Evolutionary conservation across 2,888 invertebrate genomes (phyloP).

Genomic region (Trichopoda pennipes): DNA sequence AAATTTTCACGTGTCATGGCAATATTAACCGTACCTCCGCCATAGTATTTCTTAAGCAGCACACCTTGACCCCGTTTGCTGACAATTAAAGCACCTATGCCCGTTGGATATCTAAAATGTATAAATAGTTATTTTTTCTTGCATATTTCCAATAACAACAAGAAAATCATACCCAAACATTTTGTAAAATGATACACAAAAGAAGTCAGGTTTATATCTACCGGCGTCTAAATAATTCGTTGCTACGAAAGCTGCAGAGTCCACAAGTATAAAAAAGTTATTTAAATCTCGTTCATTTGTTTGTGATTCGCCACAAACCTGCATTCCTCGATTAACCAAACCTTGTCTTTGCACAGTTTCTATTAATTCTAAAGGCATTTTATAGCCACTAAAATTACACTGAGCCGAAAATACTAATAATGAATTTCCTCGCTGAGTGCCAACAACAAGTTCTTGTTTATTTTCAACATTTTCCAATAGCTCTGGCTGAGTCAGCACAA

Average conservation of each 20-base stretch:
- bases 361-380: slow-evolving; percentile 91
- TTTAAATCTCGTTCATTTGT: slow-evolving; percentile 69
- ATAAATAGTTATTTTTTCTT: slow-evolving; percentile 6
- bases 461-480: slow-evolving; percentile 81
- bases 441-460: background rate
- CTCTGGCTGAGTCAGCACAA: slow-evolving; percentile 84
- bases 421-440: slow-evolving; percentile 79
- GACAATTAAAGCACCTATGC: slow-evolving; percentile 93
- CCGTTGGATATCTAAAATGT: slow-evolving; percentile 88
- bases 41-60: slow-evolving; percentile 87
- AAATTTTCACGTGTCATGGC: slow-evolving; percentile 87
- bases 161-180: slow-evolving; percentile 85
- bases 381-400: slow-evolving; percentile 96
- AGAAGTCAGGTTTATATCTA: slow-evolving; percentile 90
- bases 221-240: slow-evolving; percentile 90
- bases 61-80: slow-evolving; percentile 81
- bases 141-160: slow-evolving; percentile 3
- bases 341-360: slow-evolving; percentile 85
- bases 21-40: slow-evolving; percentile 96
- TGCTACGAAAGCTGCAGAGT: slow-evolving; percentile 91
- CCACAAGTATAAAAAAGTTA: slow-evolving; percentile 89
- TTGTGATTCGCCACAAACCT: slow-evolving; percentile 67
- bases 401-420: slow-evolving; percentile 94
- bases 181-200: slow-evolving; percentile 97
- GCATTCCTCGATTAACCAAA: slow-evolving; percentile 77